A percentile compares a stretch with the other conserved stretches of the same genome.
Conservation (phyloP, 2,797 vertebrate species). For the Halcyon badia region DNA sequence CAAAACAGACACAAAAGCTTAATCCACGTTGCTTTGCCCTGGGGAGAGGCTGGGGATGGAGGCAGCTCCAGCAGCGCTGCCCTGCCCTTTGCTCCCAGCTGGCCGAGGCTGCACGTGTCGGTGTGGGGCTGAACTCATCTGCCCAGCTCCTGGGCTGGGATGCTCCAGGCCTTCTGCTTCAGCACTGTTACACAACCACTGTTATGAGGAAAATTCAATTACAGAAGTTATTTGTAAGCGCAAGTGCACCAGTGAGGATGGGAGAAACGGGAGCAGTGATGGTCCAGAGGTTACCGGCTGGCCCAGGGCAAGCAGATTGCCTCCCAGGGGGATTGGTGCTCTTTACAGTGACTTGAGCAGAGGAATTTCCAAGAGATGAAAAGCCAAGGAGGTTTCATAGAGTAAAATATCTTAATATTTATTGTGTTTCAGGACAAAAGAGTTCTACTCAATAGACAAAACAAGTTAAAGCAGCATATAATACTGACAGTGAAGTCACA, state of each 20-base stretch:
- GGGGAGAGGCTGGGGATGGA: neutral
- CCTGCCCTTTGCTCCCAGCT: neutral
- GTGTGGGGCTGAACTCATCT: neutral
- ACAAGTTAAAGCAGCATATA: conserved; percentile 65
- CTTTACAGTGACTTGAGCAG: neutral
- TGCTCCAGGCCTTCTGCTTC: neutral
- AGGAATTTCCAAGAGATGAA: neutral
- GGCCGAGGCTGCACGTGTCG: neutral
- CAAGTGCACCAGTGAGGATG: neutral
- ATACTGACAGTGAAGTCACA: conserved; percentile 72
- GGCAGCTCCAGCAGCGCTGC: neutral
- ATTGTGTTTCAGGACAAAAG: conserved; percentile 68
- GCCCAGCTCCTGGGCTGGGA: neutral
- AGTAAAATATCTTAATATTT: conserved; percentile 73
- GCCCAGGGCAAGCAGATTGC: neutral
- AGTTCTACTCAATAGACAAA: conserved; percentile 68
- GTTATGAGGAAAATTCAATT: conserved; percentile 47
- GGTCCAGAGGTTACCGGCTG: neutral
- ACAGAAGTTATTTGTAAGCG: conserved; percentile 11
- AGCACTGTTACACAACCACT: neutral
- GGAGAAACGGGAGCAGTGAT: neutral
- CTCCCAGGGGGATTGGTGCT: neutral
- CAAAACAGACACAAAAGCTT: neutral
- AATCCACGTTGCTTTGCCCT: neutral
- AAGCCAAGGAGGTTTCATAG: conserved; percentile 19